Conservation (phyloP, 2,797 vertebrate genomes). For the Enteromius viviparus region DNA sequence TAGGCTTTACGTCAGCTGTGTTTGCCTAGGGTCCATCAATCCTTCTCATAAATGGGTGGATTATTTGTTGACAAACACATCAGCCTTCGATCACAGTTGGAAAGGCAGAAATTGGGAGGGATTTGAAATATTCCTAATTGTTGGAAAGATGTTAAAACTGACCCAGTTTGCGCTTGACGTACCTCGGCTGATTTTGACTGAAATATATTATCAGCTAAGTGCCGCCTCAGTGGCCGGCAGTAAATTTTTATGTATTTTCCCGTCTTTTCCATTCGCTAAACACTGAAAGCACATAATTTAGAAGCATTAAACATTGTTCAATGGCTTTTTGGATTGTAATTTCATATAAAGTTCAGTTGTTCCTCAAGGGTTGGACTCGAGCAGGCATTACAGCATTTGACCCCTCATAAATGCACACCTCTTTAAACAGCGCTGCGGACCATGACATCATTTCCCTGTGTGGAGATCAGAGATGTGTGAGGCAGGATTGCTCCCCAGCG, state of each 20-base stretch:
- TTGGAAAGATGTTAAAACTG: constrained; percentile 10
- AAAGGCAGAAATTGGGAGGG: neutral
- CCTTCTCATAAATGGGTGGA: constrained; percentile 43
- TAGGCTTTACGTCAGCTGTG: constrained; percentile 41
- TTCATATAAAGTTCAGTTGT: constrained; percentile 36
- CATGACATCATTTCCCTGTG: constrained; percentile 66
- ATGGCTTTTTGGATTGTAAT: constrained; percentile 41
- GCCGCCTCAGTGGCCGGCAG: constrained; percentile 28
- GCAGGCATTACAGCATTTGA: constrained; percentile 47
- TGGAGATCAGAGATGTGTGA: constrained; percentile 47
- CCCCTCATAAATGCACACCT: constrained; percentile 64
- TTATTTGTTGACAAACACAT: constrained; percentile 61
- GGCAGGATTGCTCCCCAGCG: constrained; percentile 43
- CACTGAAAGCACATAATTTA: constrained; percentile 47
- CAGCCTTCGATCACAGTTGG: neutral
- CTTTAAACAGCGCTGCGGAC: constrained; percentile 50
- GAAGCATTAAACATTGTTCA: constrained; percentile 41
- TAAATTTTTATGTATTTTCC: constrained; percentile 55
- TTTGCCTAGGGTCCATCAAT: constrained; percentile 50
- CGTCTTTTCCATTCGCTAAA: constrained; percentile 46
- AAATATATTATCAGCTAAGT: constrained; percentile 46
- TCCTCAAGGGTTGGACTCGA: constrained; percentile 24
- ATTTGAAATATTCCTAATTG: constrained; percentile 26
- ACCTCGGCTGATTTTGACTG: neutral
- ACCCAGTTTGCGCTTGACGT: constrained; percentile 16